Conservation (phyloP, 2,888 invertebrate genomes). For the Noctua comes region DNA sequence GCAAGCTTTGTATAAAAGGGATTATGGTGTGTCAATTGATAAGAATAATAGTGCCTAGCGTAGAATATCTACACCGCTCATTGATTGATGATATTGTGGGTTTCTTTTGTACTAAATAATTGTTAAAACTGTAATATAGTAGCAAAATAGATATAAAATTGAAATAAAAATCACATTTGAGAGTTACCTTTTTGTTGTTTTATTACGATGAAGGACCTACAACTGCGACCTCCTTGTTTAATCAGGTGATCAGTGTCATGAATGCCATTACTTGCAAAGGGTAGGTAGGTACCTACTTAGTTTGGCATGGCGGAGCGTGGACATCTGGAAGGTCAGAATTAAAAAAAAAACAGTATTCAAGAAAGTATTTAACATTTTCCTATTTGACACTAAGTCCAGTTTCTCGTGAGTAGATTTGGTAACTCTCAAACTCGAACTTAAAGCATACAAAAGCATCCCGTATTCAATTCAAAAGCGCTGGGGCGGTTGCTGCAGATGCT, state of each 20-base stretch:
- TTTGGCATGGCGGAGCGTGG: background rate
- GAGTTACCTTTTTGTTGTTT: slow-evolving; percentile 48
- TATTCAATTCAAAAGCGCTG: background rate
- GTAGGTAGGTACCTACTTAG: background rate
- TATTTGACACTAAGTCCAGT: background rate
- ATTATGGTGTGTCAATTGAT: slow-evolving; percentile 87
- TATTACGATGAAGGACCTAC: background rate
- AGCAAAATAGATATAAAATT: slow-evolving; percentile 74
- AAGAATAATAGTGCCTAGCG: slow-evolving; percentile 88
- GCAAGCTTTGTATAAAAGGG: slow-evolving; percentile 65
- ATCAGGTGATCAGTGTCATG: background rate
- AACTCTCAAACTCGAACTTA: background rate
- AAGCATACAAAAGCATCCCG: background rate
- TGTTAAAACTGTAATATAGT: slow-evolving; percentile 70
- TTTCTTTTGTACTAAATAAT: slow-evolving; percentile 67
- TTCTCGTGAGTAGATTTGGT: background rate
- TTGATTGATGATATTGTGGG: slow-evolving; percentile 71
- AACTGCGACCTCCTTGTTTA: background rate
- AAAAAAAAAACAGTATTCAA: background rate
- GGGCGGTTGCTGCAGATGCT: too few species aligned
- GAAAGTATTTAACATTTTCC: too few species aligned
- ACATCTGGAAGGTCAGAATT: background rate
- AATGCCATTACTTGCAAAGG: background rate
- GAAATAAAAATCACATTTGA: slow-evolving; percentile 77
- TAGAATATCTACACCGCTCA: slow-evolving; percentile 79